Conservation (phyloP, 2,113 vertebrate species). For the Thunnus maccoyii region DNA sequence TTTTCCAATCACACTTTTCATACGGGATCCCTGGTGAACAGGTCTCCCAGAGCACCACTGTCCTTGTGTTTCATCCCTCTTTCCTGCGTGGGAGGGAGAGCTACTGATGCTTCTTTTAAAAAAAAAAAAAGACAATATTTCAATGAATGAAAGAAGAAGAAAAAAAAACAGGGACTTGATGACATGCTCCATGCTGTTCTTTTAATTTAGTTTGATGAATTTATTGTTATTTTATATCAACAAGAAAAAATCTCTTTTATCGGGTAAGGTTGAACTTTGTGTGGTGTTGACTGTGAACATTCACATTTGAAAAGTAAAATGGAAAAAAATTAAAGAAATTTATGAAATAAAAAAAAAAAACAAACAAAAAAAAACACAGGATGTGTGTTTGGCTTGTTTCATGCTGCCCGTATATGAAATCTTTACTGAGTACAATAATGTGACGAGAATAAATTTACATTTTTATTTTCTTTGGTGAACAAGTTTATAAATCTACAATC, state of each 20-base stretch:
- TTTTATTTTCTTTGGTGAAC: slow-evolving; percentile 40
- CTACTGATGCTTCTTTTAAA: slow-evolving; percentile 65
- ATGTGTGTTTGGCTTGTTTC: slow-evolving; percentile 58
- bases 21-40: slow-evolving; percentile 53
- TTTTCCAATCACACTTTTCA: slow-evolving; percentile 62
- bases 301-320: slow-evolving; percentile 83
- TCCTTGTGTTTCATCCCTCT: slow-evolving; percentile 62
- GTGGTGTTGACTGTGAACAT: slow-evolving; percentile 85
- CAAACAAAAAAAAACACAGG: slow-evolving; percentile 72
- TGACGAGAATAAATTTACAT: slow-evolving; percentile 35
- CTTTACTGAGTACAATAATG: slow-evolving; percentile 21
- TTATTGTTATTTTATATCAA: slow-evolving; percentile 85
- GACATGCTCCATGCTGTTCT: slow-evolving; percentile 81
- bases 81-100: slow-evolving; percentile 27
- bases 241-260: slow-evolving; percentile 79
- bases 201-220: slow-evolving; percentile 84
- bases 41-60: slow-evolving; percentile 57
- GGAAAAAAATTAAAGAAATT: slow-evolving; percentile 79
- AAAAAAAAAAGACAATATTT: slow-evolving; percentile 68
- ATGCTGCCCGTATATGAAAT: slow-evolving; percentile 40
- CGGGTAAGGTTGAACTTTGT: slow-evolving; percentile 80
- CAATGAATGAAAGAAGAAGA: slow-evolving; percentile 60
- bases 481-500: slow-evolving; percentile 18
- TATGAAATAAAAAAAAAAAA: slow-evolving; percentile 72
- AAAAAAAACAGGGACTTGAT: slow-evolving; percentile 67